A percentile compares a stretch with the other conserved stretches of the same genome.
Evolutionary conservation across 1,140 invertebrate species (phyloP).

Genomic region (Triops cancriformis): DNA sequence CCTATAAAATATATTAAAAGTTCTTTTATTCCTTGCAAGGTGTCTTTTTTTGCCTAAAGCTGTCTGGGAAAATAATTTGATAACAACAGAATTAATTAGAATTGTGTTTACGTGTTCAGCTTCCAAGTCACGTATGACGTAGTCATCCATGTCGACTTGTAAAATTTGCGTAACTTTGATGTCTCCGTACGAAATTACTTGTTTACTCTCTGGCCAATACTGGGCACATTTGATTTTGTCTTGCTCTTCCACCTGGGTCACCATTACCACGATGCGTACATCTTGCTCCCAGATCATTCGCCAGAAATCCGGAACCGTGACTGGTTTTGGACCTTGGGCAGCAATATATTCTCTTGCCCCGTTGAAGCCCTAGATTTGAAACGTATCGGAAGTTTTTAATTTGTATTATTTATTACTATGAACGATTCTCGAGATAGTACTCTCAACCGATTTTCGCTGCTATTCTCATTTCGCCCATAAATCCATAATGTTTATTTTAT

Average conservation of each 20-base stretch:
- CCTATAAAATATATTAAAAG: slow-evolving; percentile 34
- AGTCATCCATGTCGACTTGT: slow-evolving; percentile 46
- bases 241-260: slow-evolving; percentile 65
- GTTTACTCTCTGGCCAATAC: slow-evolving; percentile 51
- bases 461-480: no score
- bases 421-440: background rate
- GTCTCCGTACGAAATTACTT: slow-evolving; percentile 42
- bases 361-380: slow-evolving; percentile 57
- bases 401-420: no score
- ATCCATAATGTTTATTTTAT: no score
- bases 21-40: no score
- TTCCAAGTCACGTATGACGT: slow-evolving; percentile 46
- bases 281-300: slow-evolving; percentile 68
- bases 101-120: slow-evolving; percentile 41
- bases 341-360: slow-evolving; percentile 63
- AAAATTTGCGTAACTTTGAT: slow-evolving; percentile 43
- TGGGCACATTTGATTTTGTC: slow-evolving; percentile 62
- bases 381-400: no score
- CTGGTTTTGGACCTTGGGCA: slow-evolving; percentile 67
- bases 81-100: slow-evolving; percentile 20
- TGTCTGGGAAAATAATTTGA: background rate
- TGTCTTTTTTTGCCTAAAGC: background rate
- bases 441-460: no score
- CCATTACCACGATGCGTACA: slow-evolving; percentile 64
- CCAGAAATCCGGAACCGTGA: slow-evolving; percentile 70